Evolutionary conservation across 2,888 invertebrate genomes (phyloP).

Genomic region (Drosophila suboccidentalis): DNA sequence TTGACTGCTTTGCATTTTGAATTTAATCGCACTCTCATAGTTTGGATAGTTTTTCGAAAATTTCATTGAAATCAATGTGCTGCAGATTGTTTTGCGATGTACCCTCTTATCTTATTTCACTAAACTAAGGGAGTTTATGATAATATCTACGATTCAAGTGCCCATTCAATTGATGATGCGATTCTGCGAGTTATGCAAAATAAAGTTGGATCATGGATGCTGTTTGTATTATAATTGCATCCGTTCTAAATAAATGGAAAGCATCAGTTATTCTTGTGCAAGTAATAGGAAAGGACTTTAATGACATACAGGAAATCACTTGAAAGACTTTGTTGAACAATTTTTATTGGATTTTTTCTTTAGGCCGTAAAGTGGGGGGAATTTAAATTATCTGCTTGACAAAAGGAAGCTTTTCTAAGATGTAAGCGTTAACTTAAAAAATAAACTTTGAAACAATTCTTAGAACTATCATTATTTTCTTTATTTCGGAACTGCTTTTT

Average conservation of each 20-base stretch:
- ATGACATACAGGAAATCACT: constrained; percentile 10
- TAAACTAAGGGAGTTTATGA: constrained; percentile 34
- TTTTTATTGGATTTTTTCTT: not conserved
- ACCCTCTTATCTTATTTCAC: not conserved
- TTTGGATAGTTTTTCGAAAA: constrained; percentile 33
- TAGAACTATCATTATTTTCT: too few species aligned
- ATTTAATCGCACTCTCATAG: constrained; percentile 27
- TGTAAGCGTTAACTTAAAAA: not conserved
- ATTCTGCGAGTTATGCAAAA: constrained; percentile 48
- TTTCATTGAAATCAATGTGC: constrained; percentile 64
- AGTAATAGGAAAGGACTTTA: constrained; percentile 12
- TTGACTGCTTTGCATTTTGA: constrained; percentile 43
- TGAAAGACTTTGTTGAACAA: not conserved
- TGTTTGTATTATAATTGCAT: constrained; percentile 37
- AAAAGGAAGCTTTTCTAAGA: not conserved
- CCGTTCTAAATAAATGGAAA: constrained; percentile 19
- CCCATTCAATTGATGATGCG: constrained; percentile 39
- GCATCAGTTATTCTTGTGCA: not conserved
- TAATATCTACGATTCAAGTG: constrained; percentile 45
- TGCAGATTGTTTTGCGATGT: constrained; percentile 58
- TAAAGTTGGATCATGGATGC: constrained; percentile 33
- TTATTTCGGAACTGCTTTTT: too few species aligned
- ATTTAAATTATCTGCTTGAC: not conserved
- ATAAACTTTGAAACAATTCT: too few species aligned
- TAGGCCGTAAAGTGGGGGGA: not conserved